These are phyloP conservation scores for Saxidomus purpurata DNA, from an alignment of 1,140 invertebrate genomes.

Conservation along the genomic window DNA sequence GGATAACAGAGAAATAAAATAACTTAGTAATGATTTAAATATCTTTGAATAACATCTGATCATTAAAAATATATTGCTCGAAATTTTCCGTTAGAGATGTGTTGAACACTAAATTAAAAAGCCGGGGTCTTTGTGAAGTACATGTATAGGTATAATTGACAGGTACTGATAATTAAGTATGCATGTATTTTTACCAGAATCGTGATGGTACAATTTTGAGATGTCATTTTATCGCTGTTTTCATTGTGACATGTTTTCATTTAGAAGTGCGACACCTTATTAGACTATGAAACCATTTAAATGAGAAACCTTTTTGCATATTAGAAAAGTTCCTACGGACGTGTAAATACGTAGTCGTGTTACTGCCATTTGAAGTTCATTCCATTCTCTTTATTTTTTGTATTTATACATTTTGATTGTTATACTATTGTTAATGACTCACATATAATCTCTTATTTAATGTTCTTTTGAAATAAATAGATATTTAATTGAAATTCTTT, in stretches of 20 bases:
- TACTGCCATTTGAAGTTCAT: slow-evolving; percentile 11
- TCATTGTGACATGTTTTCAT: neutral
- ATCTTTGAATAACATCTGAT: no score
- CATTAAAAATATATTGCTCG: no score
- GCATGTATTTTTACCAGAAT: neutral
- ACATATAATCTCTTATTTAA: slow-evolving; percentile 43
- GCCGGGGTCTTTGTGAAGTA: neutral
- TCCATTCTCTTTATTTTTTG: neutral
- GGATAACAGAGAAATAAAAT: neutral
- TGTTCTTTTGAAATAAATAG: slow-evolving; percentile 55
- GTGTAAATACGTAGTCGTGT: neutral
- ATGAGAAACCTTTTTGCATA: neutral
- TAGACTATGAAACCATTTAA: neutral
- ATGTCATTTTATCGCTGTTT: neutral
- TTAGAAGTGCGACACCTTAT: neutral
- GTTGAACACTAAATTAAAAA: neutral
- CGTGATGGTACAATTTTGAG: neutral
- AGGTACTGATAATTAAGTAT: neutral
- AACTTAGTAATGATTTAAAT: no score
- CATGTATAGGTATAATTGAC: neutral
- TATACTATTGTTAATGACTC: slow-evolving; percentile 45
- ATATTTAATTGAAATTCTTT: slow-evolving; percentile 31
- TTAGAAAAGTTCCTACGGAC: neutral
- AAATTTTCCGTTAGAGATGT: no score
- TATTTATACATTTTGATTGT: slow-evolving; percentile 40